Conservation (phyloP, 2,888 invertebrate genomes). For the Drosophila nr. perissopoda region DNA sequence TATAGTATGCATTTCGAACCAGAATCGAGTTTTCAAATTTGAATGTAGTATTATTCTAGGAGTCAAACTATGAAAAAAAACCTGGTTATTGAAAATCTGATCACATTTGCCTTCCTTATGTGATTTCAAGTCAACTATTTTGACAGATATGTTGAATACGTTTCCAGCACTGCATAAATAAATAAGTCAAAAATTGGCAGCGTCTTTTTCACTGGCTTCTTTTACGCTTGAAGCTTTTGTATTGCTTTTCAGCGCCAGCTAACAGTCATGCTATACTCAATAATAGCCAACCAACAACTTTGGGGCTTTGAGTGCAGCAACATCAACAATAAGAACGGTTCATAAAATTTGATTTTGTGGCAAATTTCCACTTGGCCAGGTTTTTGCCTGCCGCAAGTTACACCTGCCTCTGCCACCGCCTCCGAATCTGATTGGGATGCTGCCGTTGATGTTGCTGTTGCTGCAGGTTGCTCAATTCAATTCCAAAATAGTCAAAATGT, state of each 20-base stretch:
- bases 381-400: slow-evolving; percentile 39
- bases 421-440: slow-evolving; percentile 1
- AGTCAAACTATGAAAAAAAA: not conserved
- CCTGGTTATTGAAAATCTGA: not conserved
- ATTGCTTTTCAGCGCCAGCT: slow-evolving; percentile 20
- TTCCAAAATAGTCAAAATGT: slow-evolving; percentile 61
- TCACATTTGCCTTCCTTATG: not conserved
- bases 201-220: slow-evolving; percentile 1
- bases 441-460: not conserved
- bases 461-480: slow-evolving; percentile 52
- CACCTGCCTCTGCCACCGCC: slow-evolving; percentile 55
- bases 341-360: slow-evolving; percentile 58
- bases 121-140: not conserved
- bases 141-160: too few relatives aligned
- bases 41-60: not conserved
- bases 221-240: not conserved
- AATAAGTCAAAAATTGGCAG: slow-evolving; percentile 13
- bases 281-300: slow-evolving; percentile 41
- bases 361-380: slow-evolving; percentile 54
- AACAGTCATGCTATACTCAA: slow-evolving; percentile 26
- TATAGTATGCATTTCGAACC: not conserved
- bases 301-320: slow-evolving; percentile 19
- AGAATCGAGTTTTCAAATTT: not conserved
- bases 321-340: slow-evolving; percentile 26
- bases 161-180: slow-evolving; percentile 11